Evolutionary conservation across 2,113 vertebrate genomes (phyloP).

Genomic region (Hystrix cristata): DNA sequence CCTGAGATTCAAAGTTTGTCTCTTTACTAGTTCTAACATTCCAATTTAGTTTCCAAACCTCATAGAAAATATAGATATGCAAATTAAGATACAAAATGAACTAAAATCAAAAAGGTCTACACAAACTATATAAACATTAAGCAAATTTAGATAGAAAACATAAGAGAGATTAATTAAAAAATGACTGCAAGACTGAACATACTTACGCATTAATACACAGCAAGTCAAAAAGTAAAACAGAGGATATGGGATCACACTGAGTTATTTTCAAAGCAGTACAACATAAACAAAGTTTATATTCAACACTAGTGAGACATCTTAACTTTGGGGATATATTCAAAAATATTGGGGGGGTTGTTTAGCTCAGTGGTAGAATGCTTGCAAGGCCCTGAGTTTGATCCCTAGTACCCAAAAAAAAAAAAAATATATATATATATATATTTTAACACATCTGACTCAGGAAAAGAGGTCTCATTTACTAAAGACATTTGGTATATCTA

Average conservation of each 20-base stretch:
- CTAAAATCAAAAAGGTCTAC: neutral
- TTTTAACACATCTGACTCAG: neutral
- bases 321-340: neutral
- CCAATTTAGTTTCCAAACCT: neutral
- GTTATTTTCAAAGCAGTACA: slow-evolving; percentile 9
- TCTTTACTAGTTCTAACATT: slow-evolving; percentile 5
- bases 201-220: neutral
- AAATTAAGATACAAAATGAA: slow-evolving; percentile 31
- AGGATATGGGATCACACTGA: neutral
- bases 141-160: slow-evolving; percentile 11
- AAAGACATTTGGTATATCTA: neutral
- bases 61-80: neutral
- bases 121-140: slow-evolving; percentile 42
- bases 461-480: neutral
- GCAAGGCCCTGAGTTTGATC: too few relatives aligned
- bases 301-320: neutral
- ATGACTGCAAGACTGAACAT: neutral
- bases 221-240: neutral
- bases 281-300: neutral
- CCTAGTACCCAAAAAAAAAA: neutral
- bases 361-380: too few relatives aligned
- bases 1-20: slow-evolving; percentile 34
- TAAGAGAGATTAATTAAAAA: neutral
- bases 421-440: neutral
- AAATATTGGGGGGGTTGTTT: neutral